A percentile compares a stretch with the other conserved stretches of the same genome.
Conservation (phyloP, 2,888 invertebrate genomes). For the Leucophora obtusa region DNA sequence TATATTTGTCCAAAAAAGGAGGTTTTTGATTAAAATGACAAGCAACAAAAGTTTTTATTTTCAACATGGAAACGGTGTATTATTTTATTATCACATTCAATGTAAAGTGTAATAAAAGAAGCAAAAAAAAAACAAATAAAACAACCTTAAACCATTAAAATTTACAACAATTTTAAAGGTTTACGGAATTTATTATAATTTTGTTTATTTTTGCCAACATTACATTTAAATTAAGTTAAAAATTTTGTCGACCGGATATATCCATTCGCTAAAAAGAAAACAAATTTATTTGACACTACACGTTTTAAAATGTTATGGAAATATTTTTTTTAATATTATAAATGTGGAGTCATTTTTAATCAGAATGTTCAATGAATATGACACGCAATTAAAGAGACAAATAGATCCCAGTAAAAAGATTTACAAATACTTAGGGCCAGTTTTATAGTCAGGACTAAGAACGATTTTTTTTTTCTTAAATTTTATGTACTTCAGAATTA, state of each 20-base stretch:
- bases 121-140: background rate
- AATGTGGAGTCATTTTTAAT: background rate
- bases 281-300: background rate
- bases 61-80: background rate
- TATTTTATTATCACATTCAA: conserved; percentile 33
- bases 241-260: background rate
- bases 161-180: background rate
- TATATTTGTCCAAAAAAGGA: no score
- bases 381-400: background rate
- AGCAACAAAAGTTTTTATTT: background rate
- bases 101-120: conserved; percentile 36
- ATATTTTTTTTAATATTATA: background rate
- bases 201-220: conserved; percentile 1
- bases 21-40: no score
- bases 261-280: background rate
- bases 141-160: conserved; percentile 1
- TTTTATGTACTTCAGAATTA: no score
- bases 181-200: background rate
- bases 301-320: background rate
- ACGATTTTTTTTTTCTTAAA: no score
- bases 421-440: no score
- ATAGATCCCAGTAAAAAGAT: no score
- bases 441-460: no score
- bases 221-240: background rate
- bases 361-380: background rate